Percentiles rank a stretch among this genome's conserved stretches.
phyloP scores from a whole-genome alignment of 2,888 invertebrate species.

The Melinaea marsaeus region DNA sequence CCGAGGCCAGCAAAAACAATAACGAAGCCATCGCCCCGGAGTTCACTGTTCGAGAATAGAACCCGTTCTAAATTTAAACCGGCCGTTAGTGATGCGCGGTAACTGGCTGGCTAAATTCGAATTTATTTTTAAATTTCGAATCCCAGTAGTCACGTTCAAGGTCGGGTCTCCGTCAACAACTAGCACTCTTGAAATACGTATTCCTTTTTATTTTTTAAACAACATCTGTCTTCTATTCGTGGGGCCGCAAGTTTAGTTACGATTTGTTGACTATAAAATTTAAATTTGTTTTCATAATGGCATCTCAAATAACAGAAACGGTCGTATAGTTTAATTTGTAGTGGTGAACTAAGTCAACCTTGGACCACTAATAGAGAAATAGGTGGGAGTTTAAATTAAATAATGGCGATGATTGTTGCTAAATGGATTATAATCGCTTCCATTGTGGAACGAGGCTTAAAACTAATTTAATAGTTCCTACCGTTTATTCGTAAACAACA shows the following conservation, averaged over 20 bases:
- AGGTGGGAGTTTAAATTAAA: constrained; percentile 30
- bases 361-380: constrained; percentile 21
- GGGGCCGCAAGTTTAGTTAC: constrained; percentile 41
- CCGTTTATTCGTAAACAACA: neutral
- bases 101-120: constrained; percentile 63
- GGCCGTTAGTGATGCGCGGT: constrained; percentile 70
- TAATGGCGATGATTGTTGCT: constrained; percentile 26
- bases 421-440: constrained; percentile 28
- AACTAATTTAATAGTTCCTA: neutral
- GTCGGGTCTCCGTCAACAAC: constrained; percentile 53
- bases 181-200: constrained; percentile 22
- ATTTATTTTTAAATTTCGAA: constrained; percentile 65
- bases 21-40: constrained; percentile 68
- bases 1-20: constrained; percentile 56
- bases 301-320: constrained; percentile 42
- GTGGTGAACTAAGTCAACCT: constrained; percentile 30
- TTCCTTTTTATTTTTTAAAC: constrained; percentile 37
- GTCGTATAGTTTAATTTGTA: constrained; percentile 44
- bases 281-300: constrained; percentile 39
- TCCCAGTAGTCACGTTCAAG: constrained; percentile 72
- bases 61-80: constrained; percentile 70
- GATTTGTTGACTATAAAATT: constrained; percentile 47
- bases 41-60: constrained; percentile 74
- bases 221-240: constrained; percentile 55
- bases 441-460: constrained; percentile 7